Conservation (phyloP, 2,113 vertebrate genomes). For the Lepidothrix coronata region DNA sequence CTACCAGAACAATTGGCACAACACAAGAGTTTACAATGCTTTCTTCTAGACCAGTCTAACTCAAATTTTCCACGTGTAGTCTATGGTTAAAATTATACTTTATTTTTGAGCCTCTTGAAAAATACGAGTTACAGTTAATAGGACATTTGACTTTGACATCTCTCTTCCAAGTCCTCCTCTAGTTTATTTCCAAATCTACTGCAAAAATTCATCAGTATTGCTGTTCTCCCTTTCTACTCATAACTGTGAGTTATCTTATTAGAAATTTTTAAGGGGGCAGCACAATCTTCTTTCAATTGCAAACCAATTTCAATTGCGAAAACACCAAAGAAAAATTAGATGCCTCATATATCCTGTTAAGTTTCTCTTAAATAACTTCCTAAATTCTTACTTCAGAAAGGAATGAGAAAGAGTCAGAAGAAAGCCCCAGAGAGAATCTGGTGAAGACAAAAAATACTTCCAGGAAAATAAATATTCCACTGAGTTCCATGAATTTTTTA, state of each 20-base stretch:
- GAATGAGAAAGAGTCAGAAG: neutral
- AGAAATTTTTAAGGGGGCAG: neutral
- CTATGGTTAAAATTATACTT: neutral
- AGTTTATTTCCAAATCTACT: neutral
- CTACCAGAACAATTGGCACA: neutral
- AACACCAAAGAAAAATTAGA: neutral
- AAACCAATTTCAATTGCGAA: neutral
- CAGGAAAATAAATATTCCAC: neutral
- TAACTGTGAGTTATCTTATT: neutral
- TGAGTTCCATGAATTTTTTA: accelerated
- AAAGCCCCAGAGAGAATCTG: neutral
- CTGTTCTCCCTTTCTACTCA: neutral
- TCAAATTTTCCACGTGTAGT: neutral
- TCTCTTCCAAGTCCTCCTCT: neutral
- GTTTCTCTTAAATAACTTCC: neutral
- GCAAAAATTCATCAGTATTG: neutral
- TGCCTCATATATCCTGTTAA: neutral
- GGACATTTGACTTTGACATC: neutral
- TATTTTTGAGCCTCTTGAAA: neutral
- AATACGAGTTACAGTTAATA: neutral
- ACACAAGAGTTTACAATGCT: neutral
- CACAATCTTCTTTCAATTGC: neutral
- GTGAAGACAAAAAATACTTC: neutral
- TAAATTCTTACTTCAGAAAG: neutral
- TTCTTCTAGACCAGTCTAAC: neutral